Base-by-base conservation (phyloP, 2,797 vertebrate species). In the Galaxias olidus region DNA sequence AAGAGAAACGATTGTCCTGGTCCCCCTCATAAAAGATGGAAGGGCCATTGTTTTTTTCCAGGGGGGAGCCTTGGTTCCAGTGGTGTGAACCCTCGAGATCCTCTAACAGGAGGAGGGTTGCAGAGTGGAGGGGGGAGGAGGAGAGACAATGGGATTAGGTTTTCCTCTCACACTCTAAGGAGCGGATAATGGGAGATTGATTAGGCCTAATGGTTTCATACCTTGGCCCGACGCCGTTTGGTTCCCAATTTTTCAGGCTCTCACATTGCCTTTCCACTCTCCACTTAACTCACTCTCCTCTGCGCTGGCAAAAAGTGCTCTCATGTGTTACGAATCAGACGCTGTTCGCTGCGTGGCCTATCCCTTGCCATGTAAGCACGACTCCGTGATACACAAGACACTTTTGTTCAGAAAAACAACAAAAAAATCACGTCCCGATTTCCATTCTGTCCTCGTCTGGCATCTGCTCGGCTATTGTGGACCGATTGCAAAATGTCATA, bases 201-300 rank as follows among this genome's bases (percentile, higher is more conserved):
- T 93, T 90, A 87, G 89, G 84, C 79, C 90, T 93, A 93, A 95
- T 92, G 88, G 91, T 90, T 87, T 90, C 87, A 90, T 93, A 94
- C 89, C 90, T 89, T 86, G 89, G 86, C 89, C 89, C 90, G 89
- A 92, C 53, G 51, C 84, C 78, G 83, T 87, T 84, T 76, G 84
- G 30, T 30, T 30, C 30, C 87, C 76, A 78, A 70, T 86, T 81
- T 79, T 85, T 82, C 87, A 82, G 81, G 51, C 71, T 55, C 30
- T 63, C 43, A 61, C 67, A 50, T n/a, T 48, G 10, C 13, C 46
- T 67, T 12, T 4, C 59, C 3, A 30, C 30, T 3, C 30, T 30
- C 30, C 30, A 30, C 30, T 30, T 30, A 3, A 3, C 30, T 30
- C n/a, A 30, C 52, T 59, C 59, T 53, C 46, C 19, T 44, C 42